Evolutionary conservation across 2,888 invertebrate genomes (phyloP).

Genomic region (Macrosoma leucophasiata): DNA sequence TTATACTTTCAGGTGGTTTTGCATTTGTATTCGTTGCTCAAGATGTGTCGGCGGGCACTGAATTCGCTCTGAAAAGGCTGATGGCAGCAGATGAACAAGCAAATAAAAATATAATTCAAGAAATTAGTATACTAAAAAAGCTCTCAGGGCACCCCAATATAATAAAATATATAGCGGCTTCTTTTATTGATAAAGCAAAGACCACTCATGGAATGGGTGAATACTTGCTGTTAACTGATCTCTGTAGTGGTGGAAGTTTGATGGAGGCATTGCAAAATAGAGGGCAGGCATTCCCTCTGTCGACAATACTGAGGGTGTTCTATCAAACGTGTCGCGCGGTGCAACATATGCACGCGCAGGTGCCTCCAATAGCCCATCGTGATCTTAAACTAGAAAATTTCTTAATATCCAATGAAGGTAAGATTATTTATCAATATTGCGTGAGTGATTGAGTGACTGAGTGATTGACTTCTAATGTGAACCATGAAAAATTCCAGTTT

Average conservation of each 20-base stretch:
- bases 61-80: slow-evolving; percentile 94
- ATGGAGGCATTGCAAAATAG: slow-evolving; percentile 79
- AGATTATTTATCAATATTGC: too few relatives aligned
- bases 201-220: slow-evolving; percentile 90
- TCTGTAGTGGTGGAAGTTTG: slow-evolving; percentile 90
- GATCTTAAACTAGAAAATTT: slow-evolving; percentile 98
- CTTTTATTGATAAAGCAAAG: slow-evolving; percentile 85
- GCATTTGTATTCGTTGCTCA: slow-evolving; percentile 96
- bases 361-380: slow-evolving; percentile 94
- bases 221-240: slow-evolving; percentile 93
- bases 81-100: slow-evolving; percentile 89
- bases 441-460: too few relatives aligned
- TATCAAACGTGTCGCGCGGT: slow-evolving; percentile 94
- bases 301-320: slow-evolving; percentile 87
- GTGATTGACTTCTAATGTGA: too few relatives aligned
- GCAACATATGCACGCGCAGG: slow-evolving; percentile 94
- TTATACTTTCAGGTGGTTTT: slow-evolving; percentile 88
- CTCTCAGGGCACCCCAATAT: slow-evolving; percentile 94
- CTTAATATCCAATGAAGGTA: slow-evolving; percentile 88
- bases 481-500: too few relatives aligned
- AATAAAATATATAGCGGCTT: slow-evolving; percentile 91
- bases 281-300: slow-evolving; percentile 77
- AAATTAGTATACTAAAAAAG: slow-evolving; percentile 90
- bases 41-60: slow-evolving; percentile 88
- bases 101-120: slow-evolving; percentile 85